These are phyloP conservation scores for Baccha elongata DNA, from an alignment of 2,888 invertebrate genomes.

Conservation along the genomic window DNA sequence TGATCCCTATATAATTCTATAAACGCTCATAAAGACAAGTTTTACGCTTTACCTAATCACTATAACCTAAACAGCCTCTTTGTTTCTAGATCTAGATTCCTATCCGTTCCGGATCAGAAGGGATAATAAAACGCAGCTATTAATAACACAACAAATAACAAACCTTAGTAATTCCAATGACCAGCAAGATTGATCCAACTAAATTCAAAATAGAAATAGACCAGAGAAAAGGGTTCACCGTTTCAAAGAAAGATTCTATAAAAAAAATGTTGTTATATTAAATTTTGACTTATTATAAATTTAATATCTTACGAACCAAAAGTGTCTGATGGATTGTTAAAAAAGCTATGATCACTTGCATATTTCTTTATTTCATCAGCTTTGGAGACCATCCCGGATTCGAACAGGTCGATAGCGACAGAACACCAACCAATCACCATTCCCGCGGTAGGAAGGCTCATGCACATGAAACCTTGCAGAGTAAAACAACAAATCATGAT, in stretches of 20 bases:
- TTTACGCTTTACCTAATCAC: too few relatives aligned
- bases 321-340: too few relatives aligned
- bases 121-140: too few relatives aligned
- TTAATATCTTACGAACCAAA: not conserved
- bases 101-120: too few relatives aligned
- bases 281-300: too few relatives aligned
- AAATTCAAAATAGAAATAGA: constrained; percentile 11
- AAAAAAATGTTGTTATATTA: not conserved
- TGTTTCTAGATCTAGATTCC: too few relatives aligned
- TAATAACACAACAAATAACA: not conserved
- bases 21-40: too few relatives aligned
- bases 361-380: not conserved
- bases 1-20: too few relatives aligned
- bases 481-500: constrained; percentile 26
- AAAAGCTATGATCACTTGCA: not conserved
- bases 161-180: constrained; percentile 25
- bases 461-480: constrained; percentile 2
- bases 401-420: not conserved
- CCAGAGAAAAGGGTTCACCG: not conserved
- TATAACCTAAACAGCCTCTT: too few relatives aligned
- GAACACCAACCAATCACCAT: constrained; percentile 24
- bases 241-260: not conserved
- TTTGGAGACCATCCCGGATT: not conserved
- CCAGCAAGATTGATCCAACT: constrained; percentile 1
- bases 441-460: constrained; percentile 34